Conservation (phyloP, 2,888 invertebrate species). For the Limnephilus rhombicus region DNA sequence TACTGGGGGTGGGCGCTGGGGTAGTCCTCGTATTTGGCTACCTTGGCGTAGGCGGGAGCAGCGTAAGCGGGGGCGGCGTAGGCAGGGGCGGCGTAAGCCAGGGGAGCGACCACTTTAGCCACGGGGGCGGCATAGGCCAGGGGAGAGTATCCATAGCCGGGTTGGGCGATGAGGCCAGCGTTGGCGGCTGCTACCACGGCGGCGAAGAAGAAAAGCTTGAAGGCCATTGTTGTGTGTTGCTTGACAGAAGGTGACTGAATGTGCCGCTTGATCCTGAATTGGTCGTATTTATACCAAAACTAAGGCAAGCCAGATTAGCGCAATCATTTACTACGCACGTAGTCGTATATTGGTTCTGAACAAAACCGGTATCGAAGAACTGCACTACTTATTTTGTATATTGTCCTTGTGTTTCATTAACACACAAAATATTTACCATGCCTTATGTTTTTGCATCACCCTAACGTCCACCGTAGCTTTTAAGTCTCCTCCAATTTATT, state of each 20-base stretch:
- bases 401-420: neutral
- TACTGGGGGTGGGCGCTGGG: slow-evolving; percentile 70
- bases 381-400: neutral
- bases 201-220: slow-evolving; percentile 63
- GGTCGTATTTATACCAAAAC: slow-evolving; percentile 37
- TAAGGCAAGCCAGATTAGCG: neutral
- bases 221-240: slow-evolving; percentile 58
- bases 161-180: slow-evolving; percentile 64
- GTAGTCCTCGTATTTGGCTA: slow-evolving; percentile 55
- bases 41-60: slow-evolving; percentile 69
- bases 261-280: neutral
- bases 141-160: slow-evolving; percentile 53
- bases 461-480: neutral
- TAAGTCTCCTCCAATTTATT: too few species aligned
- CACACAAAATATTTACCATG: neutral
- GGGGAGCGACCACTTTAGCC: slow-evolving; percentile 56
- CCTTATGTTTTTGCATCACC: too few species aligned
- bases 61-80: slow-evolving; percentile 56
- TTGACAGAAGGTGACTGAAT: slow-evolving; percentile 51
- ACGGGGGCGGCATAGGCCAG: slow-evolving; percentile 60
- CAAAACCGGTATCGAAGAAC: neutral
- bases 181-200: slow-evolving; percentile 63
- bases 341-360: neutral
- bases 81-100: slow-evolving; percentile 54
- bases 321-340: neutral